Percentiles rank a stretch among this genome's conserved stretches.
phyloP scores from a whole-genome alignment of 2,113 vertebrate species.

The Misgurnus mizolepis region DNA sequence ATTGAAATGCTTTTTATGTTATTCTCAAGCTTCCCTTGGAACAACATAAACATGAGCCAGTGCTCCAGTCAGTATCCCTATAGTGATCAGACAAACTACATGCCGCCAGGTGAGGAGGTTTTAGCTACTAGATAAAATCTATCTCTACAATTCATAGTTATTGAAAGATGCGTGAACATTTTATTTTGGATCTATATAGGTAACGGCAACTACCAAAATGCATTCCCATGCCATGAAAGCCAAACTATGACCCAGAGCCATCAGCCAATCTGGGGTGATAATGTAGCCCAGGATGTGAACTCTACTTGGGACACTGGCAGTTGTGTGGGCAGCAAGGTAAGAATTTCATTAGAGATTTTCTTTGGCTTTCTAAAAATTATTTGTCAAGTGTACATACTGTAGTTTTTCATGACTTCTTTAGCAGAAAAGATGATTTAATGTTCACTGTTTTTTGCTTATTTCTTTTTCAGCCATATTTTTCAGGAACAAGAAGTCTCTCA shows the following conservation, averaged over 20 bases:
- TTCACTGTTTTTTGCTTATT: constrained; percentile 7
- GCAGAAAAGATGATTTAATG: not conserved
- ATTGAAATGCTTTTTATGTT: not conserved
- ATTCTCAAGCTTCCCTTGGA: constrained; percentile 72
- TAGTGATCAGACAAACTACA: constrained; percentile 63
- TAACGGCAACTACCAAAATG: constrained; percentile 65
- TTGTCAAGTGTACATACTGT: not conserved
- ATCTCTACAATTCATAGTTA: too few species aligned
- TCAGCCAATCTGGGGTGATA: constrained; percentile 72
- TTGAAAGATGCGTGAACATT: not conserved
- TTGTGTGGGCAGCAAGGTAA: constrained; percentile 78
- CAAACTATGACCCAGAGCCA: constrained; percentile 59
- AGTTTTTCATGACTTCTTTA: too few species aligned
- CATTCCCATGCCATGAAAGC: constrained; percentile 64
- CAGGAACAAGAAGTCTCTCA: constrained; percentile 94
- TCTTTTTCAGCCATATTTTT: constrained; percentile 86
- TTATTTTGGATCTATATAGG: constrained; percentile 55
- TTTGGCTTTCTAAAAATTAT: not conserved
- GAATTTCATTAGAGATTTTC: not conserved
- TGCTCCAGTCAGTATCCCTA: constrained; percentile 69
- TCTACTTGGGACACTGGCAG: constrained; percentile 72
- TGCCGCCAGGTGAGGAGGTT: constrained; percentile 59
- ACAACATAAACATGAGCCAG: constrained; percentile 62
- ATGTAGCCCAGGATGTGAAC: constrained; percentile 66
- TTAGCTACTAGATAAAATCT: not conserved